phyloP scores from a whole-genome alignment of 2,888 invertebrate species.

The Trachelus troglodyta region DNA sequence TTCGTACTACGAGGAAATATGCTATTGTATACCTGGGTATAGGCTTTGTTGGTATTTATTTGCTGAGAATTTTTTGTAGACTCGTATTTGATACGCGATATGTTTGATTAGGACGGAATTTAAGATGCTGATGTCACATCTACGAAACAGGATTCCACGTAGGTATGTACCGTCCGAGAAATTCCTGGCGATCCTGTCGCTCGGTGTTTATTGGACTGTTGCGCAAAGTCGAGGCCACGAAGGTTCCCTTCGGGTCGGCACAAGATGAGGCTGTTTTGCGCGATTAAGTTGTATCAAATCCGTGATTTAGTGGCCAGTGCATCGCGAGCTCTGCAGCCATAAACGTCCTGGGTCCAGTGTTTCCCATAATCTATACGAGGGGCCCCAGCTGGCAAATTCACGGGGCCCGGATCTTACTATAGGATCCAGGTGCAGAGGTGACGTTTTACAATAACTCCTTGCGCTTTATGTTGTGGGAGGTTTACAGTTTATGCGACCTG shows the following conservation, averaged over 20 bases:
- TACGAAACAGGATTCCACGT: neutral
- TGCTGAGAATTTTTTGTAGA: neutral
- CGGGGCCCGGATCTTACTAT: conserved; percentile 19
- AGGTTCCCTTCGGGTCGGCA: neutral
- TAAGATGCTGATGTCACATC: neutral
- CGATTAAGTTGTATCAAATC: conserved; percentile 62
- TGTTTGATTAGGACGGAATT: neutral
- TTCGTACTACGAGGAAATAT: neutral
- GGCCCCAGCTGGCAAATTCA: conserved; percentile 32
- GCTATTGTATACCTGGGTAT: neutral
- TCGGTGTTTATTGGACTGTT: conserved; percentile 27
- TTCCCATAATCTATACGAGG: conserved; percentile 54
- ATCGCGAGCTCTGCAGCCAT: conserved; percentile 52
- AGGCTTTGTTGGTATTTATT: neutral
- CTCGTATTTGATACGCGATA: neutral
- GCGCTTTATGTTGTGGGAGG: conserved; percentile 61
- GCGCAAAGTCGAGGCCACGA: conserved; percentile 15
- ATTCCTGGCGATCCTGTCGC: conserved; percentile 13
- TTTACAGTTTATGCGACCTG: conserved; percentile 53
- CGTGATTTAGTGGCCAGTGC: conserved; percentile 53
- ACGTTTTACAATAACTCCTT: conserved; percentile 57
- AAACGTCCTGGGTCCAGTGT: conserved; percentile 51
- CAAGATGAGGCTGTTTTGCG: conserved; percentile 28
- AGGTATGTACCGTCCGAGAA: neutral
- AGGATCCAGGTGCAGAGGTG: conserved; percentile 54